Percentiles rank a stretch among this genome's conserved stretches.
Conservation (phyloP, 2,113 vertebrate genomes). For the Phasianus colchicus region DNA sequence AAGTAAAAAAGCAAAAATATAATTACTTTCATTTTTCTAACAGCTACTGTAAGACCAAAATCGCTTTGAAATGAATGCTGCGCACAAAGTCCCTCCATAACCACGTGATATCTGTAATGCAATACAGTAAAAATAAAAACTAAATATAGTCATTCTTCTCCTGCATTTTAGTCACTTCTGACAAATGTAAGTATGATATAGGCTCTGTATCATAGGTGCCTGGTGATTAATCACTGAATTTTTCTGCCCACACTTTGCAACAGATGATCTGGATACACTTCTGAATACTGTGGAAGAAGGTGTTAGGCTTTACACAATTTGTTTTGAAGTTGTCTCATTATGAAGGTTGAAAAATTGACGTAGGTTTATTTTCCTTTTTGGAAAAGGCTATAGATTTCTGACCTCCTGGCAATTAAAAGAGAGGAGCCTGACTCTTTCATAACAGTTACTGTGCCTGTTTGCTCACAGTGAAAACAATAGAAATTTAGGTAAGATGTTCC, state of each 20-base stretch:
- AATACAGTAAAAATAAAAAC: background rate
- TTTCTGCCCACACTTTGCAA: background rate
- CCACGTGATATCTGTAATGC: background rate
- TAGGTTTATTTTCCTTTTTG: background rate
- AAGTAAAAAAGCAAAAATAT: background rate
- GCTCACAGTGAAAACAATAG: background rate
- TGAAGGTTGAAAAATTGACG: background rate
- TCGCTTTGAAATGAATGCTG: background rate
- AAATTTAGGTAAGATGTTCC: background rate
- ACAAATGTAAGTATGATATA: background rate
- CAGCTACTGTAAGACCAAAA: slow-evolving; percentile 41
- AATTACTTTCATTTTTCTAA: slow-evolving; percentile 4
- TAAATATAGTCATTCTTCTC: background rate
- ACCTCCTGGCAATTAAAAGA: background rate
- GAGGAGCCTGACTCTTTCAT: background rate
- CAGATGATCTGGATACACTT: background rate
- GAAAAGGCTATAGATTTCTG: background rate
- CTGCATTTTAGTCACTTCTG: background rate
- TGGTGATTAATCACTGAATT: background rate
- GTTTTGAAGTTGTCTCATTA: background rate
- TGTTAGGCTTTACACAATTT: background rate
- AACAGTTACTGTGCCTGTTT: background rate
- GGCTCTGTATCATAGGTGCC: background rate
- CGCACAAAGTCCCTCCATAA: background rate
- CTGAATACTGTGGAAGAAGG: background rate